phyloP scores from a whole-genome alignment of 1,140 invertebrate genomes.

The Drosophila gunungcola region DNA sequence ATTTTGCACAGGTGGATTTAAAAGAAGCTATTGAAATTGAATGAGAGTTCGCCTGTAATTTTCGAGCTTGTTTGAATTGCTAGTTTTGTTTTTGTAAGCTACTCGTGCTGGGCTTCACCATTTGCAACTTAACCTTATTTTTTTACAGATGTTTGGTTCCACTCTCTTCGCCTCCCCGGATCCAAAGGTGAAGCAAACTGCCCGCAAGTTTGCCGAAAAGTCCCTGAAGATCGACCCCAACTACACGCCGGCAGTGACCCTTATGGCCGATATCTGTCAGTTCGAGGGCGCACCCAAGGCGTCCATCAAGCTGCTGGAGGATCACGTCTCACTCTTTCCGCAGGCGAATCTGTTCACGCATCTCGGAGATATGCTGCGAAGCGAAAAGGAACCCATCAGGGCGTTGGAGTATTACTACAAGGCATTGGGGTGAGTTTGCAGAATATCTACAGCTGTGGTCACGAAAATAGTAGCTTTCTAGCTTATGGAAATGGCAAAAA shows the following conservation, averaged over 20 bases:
- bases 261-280: slow-evolving; percentile 69
- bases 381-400: slow-evolving; percentile 57
- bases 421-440: slow-evolving; percentile 56
- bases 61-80: no score
- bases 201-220: slow-evolving; percentile 66
- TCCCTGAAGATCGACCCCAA: slow-evolving; percentile 71
- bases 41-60: no score
- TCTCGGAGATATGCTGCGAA: slow-evolving; percentile 64
- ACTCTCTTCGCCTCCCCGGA: slow-evolving; percentile 50
- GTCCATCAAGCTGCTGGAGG: slow-evolving; percentile 67
- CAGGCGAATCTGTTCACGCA: slow-evolving; percentile 63
- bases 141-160: slow-evolving; percentile 62
- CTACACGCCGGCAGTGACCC: slow-evolving; percentile 64
- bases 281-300: slow-evolving; percentile 48
- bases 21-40: no score
- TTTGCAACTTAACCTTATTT: no score
- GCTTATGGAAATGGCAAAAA: no score
- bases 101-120: no score
- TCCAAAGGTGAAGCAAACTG: slow-evolving; percentile 47
- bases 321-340: slow-evolving; percentile 60
- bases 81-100: no score
- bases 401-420: slow-evolving; percentile 74
- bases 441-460: no score
- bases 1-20: no score
- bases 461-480: no score